Evolutionary conservation across 2,113 vertebrate genomes (phyloP).

Genomic region (Phaethon lepturus): DNA sequence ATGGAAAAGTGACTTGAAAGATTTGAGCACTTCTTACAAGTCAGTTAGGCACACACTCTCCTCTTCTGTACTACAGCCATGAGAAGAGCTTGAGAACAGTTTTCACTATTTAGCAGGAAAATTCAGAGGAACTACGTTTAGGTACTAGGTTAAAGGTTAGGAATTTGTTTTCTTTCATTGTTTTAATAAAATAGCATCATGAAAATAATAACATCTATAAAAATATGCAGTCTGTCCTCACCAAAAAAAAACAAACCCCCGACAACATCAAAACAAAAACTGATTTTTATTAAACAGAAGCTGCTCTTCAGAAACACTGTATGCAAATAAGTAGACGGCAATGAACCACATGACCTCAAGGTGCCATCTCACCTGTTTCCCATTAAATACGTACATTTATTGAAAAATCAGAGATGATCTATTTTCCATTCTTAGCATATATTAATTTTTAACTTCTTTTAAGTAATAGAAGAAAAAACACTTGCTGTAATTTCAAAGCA

Average conservation of each 20-base stretch:
- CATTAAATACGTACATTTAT: background rate
- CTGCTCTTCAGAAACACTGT: background rate
- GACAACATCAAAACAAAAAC: background rate
- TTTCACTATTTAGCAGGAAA: background rate
- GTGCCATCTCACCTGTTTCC: background rate
- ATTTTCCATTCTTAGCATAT: background rate
- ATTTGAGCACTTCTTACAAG: background rate
- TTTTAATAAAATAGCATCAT: background rate
- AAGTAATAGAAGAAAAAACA: background rate
- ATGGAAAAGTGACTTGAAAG: background rate
- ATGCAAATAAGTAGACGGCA: background rate
- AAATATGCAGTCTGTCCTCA: background rate
- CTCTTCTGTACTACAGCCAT: background rate
- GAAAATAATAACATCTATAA: background rate
- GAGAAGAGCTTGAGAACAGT: background rate
- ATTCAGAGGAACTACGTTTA: background rate
- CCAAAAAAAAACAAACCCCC: background rate
- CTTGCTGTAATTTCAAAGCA: background rate
- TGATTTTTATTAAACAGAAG: background rate
- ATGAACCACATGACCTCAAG: background rate
- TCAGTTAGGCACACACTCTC: fast-evolving
- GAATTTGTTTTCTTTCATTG: background rate
- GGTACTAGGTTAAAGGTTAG: background rate
- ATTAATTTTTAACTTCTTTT: background rate
- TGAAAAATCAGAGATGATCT: background rate